phyloP scores from a whole-genome alignment of 2,797 vertebrate species.

The Pelochelys cantorii region DNA sequence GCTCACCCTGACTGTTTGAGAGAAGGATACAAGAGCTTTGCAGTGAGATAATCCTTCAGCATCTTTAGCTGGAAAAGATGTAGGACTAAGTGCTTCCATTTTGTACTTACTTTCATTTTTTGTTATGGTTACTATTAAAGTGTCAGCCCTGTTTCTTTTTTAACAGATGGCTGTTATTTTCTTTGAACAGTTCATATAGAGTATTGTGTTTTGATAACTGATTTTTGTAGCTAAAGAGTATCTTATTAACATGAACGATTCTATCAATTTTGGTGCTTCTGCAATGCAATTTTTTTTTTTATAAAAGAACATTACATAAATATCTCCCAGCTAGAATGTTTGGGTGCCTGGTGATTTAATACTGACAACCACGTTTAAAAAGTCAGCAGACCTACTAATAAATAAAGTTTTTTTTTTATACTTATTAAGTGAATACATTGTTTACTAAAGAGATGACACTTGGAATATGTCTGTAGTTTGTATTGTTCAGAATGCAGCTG shows the following conservation, averaged over 20 bases:
- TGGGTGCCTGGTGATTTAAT: conserved; percentile 6
- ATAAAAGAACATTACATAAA: not conserved
- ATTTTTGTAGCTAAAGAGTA: not conserved
- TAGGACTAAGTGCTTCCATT: conserved; percentile 54
- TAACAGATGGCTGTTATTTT: not conserved
- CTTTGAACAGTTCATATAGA: conserved; percentile 27
- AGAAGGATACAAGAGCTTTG: conserved; percentile 56
- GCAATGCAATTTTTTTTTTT: not conserved
- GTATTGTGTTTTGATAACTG: conserved; percentile 22
- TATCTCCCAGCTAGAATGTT: not conserved
- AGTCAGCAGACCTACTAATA: conserved; percentile 13
- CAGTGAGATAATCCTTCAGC: conserved; percentile 66
- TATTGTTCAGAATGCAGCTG: not conserved
- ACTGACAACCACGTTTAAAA: conserved; percentile 35
- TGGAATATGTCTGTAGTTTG: not conserved
- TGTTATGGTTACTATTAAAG: conserved; percentile 24
- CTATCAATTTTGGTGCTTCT: not conserved
- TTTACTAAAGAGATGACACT: conserved; percentile 13
- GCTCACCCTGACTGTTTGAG: conserved; percentile 33
- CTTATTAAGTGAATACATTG: conserved; percentile 16
- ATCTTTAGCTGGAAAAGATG: conserved; percentile 68
- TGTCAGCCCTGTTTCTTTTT: conserved; percentile 28
- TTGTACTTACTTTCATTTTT: conserved; percentile 40
- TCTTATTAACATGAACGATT: not conserved
- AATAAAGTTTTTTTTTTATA: not conserved